Percentiles rank a stretch among this genome's conserved stretches.
Conservation (phyloP, 2,797 vertebrate species). For the Dromococcyx pavoninus region DNA sequence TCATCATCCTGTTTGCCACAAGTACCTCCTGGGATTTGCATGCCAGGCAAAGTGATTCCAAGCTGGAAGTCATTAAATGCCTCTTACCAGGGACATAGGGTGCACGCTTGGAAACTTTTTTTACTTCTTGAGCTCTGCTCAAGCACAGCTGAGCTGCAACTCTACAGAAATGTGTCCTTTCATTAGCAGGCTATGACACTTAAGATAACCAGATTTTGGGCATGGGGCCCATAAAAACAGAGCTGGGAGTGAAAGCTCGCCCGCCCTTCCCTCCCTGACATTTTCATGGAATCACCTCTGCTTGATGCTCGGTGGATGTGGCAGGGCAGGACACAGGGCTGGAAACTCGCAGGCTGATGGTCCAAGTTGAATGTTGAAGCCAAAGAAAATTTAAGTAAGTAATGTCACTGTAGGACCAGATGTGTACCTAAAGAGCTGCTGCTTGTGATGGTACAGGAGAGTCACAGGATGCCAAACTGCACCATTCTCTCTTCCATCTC, state of each 20-base stretch:
- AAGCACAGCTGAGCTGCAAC: not conserved
- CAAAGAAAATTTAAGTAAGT: not conserved
- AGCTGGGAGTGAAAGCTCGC: conserved; percentile 51
- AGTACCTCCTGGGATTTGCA: not conserved
- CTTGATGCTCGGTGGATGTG: not conserved
- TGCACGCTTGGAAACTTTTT: not conserved
- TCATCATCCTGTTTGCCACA: not conserved
- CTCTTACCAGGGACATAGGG: not conserved
- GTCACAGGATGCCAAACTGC: not conserved
- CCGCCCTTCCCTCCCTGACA: conserved; percentile 60
- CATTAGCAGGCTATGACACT: conserved; percentile 51
- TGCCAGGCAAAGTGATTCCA: not conserved
- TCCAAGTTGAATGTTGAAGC: not conserved
- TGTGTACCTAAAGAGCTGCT: not conserved
- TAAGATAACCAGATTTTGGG: conserved; percentile 69
- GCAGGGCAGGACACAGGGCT: conserved; percentile 12
- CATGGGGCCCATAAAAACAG: conserved; percentile 56
- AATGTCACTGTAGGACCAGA: not conserved
- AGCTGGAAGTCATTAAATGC: conserved; percentile 21
- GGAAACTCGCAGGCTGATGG: not conserved
- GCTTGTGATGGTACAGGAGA: not conserved
- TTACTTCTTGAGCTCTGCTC: not conserved
- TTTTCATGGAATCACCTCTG: conserved; percentile 52
- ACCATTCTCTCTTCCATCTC: not conserved
- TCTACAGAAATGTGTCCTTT: conserved; percentile 14